phyloP scores from a whole-genome alignment of 2,113 vertebrate genomes.

The Nettapus auritus region DNA sequence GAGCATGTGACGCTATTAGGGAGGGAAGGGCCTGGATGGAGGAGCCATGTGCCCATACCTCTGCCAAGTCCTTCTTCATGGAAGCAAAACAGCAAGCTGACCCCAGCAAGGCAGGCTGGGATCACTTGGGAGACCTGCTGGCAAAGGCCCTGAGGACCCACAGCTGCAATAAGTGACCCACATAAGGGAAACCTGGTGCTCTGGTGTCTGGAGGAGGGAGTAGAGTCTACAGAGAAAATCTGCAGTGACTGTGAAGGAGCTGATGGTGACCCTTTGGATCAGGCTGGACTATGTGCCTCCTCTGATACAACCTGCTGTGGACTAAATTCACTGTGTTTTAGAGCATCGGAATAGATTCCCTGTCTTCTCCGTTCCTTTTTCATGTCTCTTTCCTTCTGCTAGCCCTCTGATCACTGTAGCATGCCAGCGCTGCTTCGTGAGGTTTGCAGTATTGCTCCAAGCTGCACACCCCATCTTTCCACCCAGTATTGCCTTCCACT shows the following conservation, averaged over 20 bases:
- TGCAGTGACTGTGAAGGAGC: not conserved
- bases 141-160: not conserved
- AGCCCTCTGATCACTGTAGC: not conserved
- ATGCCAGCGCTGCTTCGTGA: not conserved
- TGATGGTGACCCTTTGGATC: not conserved
- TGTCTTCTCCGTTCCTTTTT: not conserved
- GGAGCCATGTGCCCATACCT: accelerated
- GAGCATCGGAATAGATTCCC: not conserved
- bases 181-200: not conserved
- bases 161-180: not conserved
- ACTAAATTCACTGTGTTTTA: not conserved
- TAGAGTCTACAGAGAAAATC: not conserved
- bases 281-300: not conserved
- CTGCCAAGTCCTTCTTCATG: not conserved
- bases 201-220: not conserved
- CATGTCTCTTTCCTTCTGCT: not conserved
- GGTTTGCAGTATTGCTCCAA: not conserved
- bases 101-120: not conserved
- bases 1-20: not conserved
- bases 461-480: not conserved
- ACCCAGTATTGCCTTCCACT: not conserved
- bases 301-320: not conserved
- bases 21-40: not conserved
- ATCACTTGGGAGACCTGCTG: not conserved
- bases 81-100: not conserved